These are phyloP conservation scores for Setipinna tenuifilis DNA, from an alignment of 2,797 vertebrate species.

Conservation along the genomic window DNA sequence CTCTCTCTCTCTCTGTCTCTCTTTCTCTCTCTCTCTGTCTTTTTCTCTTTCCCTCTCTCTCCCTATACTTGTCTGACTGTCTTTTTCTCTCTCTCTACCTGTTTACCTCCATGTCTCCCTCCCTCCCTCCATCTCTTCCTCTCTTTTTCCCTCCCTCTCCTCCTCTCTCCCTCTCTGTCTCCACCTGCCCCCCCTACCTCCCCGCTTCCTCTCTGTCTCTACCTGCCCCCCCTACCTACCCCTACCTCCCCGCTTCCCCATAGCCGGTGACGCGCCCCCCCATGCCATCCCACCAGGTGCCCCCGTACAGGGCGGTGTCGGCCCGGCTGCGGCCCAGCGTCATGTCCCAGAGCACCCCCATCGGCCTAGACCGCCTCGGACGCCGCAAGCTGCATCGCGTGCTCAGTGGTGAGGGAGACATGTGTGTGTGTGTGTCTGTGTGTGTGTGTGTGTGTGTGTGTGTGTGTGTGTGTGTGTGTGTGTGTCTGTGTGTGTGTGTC, in stretches of 20 bases:
- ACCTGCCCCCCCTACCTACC: too few relatives aligned
- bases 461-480: conserved; percentile 23
- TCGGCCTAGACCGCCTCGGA: conserved; percentile 91
- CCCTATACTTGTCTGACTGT: too few relatives aligned
- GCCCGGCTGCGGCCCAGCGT: conserved; percentile 86
- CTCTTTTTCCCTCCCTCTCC: too few relatives aligned
- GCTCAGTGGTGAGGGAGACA: conserved; percentile 73
- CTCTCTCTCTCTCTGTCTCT: too few relatives aligned
- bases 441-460: neutral
- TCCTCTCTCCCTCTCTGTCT: neutral
- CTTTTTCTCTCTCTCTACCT: too few relatives aligned
- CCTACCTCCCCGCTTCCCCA: neutral
- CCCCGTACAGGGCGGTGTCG: conserved; percentile 91
- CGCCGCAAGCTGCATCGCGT: conserved; percentile 76
- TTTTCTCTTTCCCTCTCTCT: too few relatives aligned
- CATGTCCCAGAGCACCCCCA: conserved; percentile 96
- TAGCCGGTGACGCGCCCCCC: conserved; percentile 87
- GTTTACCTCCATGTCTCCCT: too few relatives aligned
- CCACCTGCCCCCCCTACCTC: too few relatives aligned
- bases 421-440: conserved; percentile 2
- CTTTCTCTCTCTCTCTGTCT: too few relatives aligned
- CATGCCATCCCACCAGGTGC: conserved; percentile 89
- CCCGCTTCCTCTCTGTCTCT: too few relatives aligned
- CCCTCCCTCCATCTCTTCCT: too few relatives aligned
- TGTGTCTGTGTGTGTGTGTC: neutral